A percentile compares a stretch with the other conserved stretches of the same genome.
Conservation (phyloP, 2,888 invertebrate genomes). For the Scelioninae gen. 2 region DNA sequence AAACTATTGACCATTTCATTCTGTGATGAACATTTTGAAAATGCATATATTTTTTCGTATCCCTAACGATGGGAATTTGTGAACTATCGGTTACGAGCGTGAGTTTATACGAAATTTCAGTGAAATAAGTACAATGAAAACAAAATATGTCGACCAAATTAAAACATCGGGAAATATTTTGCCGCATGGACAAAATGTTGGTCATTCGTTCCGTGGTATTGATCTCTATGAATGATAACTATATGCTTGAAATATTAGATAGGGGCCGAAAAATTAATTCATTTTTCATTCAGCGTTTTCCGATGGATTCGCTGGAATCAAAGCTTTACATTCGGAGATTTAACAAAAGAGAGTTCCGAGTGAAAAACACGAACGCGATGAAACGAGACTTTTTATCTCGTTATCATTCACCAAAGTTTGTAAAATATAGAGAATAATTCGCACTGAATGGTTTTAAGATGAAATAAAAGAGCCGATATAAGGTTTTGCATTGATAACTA, state of each 20-base stretch:
- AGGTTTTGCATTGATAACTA: constrained; percentile 33
- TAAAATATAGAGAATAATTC: constrained; percentile 31
- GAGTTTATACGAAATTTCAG: too few relatives aligned
- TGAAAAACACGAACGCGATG: constrained; percentile 39
- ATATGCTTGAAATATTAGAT: constrained; percentile 15
- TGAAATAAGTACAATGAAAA: background rate
- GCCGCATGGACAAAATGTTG: background rate
- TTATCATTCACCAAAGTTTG: constrained; percentile 34
- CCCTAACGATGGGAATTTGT: too few relatives aligned
- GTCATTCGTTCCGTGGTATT: constrained; percentile 7
- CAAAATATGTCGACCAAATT: background rate
- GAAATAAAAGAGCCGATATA: constrained; percentile 24
- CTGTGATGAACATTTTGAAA: too few relatives aligned
- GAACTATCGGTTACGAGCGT: too few relatives aligned
- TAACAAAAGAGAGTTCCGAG: constrained; percentile 35
- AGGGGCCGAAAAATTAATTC: constrained; percentile 38
- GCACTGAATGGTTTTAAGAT: constrained; percentile 20
- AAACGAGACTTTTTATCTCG: constrained; percentile 38
- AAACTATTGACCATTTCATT: too few relatives aligned
- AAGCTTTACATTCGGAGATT: constrained; percentile 38
- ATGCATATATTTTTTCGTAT: too few relatives aligned
- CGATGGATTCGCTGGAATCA: constrained; percentile 32
- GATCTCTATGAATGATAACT: constrained; percentile 27
- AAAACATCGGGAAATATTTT: background rate
- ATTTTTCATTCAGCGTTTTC: constrained; percentile 36